Base-by-base conservation (phyloP, 2,113 vertebrate genomes). In the Maccullochella peelii region DNA sequence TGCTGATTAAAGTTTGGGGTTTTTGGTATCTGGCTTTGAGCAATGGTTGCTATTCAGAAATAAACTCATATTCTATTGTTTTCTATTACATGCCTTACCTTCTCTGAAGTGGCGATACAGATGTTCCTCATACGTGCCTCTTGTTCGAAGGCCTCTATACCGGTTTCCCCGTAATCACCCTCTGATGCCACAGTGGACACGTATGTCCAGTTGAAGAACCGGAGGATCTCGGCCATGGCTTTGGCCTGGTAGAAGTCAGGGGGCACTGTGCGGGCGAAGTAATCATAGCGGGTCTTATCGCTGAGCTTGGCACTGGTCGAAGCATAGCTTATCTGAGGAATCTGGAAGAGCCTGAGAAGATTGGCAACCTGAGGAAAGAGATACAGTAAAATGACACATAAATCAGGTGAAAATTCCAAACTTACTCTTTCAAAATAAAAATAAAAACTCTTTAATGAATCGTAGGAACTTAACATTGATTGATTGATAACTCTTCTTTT, bases 191-290 rank as follows among this genome's bases (percentile, higher is more conserved):
- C 97, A 0, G 98, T 99, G 21, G 98, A 99, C 67, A 99, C 98
- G 0, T 99, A 99, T 0, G 98, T 99, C 98, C 98, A 99, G 93
- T 99, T 99, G 91, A 99, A 99, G 90, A 95, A 97, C 1, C 97
- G 92, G 49, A 99, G 59, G 91, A 99, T 99, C 92, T 99, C 98
- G 0, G 98, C 98, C 98, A 99, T 99, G 73, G 98, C 98, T 90
- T 99, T 99, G 0, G 98, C 98, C 88, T 99, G 98, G 91, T 99
- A 99, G 93, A 99, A 99, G 91, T 99, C 98, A 0, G 98, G 98
- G 0, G 98, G 98, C 77, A 99, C 98, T 0, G 98, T 99, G 77
- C 98, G 95, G 0, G 98, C 98, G 0, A 99, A 99, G 85, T 99
- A 99, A 87, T 99, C 98, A 0, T 99, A 99, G 85, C 98, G 97